Conservation (phyloP, 1,140 invertebrate genomes). For the Drosophila setifemur region DNA sequence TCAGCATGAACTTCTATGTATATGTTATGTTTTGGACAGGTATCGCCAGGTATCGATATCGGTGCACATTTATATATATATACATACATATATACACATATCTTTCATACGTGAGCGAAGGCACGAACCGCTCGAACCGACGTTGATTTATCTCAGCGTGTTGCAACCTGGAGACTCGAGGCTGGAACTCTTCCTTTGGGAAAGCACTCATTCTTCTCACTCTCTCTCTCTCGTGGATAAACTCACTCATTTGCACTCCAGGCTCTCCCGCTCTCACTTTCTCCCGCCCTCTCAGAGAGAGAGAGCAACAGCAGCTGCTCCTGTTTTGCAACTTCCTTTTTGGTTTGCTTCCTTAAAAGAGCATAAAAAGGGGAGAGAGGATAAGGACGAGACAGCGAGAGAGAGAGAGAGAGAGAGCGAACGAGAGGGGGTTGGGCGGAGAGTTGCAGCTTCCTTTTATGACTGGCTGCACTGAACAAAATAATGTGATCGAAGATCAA, state of each 20-base stretch:
- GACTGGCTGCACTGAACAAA: conserved; percentile 27
- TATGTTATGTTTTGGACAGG: conserved; percentile 2
- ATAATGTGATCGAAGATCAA: neutral
- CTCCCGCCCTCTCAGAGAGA: neutral
- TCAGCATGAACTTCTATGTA: too few relatives aligned
- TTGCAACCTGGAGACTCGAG: conserved; percentile 5
- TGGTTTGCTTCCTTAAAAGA: conserved; percentile 34
- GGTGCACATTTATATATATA: neutral
- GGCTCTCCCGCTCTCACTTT: conserved; percentile 2
- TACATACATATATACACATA: too few relatives aligned
- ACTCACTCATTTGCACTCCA: neutral
- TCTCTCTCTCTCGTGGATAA: too few relatives aligned
- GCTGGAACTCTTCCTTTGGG: conserved; percentile 19
- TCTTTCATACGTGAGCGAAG: conserved; percentile 54
- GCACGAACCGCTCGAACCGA: conserved; percentile 35
- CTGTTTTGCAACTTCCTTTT: conserved; percentile 66
- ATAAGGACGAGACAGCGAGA: neutral
- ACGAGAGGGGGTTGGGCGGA: neutral
- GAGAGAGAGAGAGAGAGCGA: neutral
- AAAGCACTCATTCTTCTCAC: conserved; percentile 51
- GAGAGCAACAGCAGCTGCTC: conserved; percentile 31
- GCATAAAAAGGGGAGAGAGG: neutral
- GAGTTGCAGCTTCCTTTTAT: conserved; percentile 57
- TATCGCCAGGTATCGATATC: conserved; percentile 42
- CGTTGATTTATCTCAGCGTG: conserved; percentile 54